Evolutionary conservation across 2,888 invertebrate genomes (phyloP).

Genomic region (Epirrita christyi): DNA sequence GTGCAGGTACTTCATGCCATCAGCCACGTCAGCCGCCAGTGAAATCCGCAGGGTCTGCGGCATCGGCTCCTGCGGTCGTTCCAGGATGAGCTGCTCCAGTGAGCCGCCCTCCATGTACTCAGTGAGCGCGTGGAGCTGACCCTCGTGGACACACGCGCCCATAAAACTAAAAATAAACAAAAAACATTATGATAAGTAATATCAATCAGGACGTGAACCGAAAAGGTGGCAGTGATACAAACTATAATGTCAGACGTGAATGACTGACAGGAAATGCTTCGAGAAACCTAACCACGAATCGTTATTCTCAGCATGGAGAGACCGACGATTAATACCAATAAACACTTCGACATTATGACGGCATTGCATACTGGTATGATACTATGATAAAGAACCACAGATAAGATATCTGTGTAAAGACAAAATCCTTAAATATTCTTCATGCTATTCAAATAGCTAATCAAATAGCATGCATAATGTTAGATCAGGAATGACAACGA

Average conservation of each 20-base stretch:
- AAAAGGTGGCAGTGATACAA: no score
- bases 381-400: no score
- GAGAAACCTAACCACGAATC: no score
- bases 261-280: no score
- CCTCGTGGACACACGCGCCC: conserved; percentile 98
- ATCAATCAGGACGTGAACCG: no score
- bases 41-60: conserved; percentile 92
- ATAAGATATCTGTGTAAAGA: no score
- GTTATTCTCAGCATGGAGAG: no score
- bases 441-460: neutral
- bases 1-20: conserved; percentile 97
- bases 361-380: no score
- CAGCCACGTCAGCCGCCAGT: conserved; percentile 94
- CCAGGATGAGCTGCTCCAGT: conserved; percentile 94
- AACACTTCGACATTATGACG: no score
- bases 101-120: conserved; percentile 98
- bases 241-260: no score
- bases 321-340: no score
- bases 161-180: conserved; percentile 88
- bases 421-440: no score
- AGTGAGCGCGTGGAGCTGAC: conserved; percentile 97
- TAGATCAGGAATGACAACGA: conserved; percentile 8
- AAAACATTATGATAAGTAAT: neutral
- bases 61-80: conserved; percentile 87
- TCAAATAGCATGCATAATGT: conserved; percentile 1